Evolutionary conservation across 2,888 invertebrate genomes (phyloP).

Genomic region (Ormyrus thymus): DNA sequence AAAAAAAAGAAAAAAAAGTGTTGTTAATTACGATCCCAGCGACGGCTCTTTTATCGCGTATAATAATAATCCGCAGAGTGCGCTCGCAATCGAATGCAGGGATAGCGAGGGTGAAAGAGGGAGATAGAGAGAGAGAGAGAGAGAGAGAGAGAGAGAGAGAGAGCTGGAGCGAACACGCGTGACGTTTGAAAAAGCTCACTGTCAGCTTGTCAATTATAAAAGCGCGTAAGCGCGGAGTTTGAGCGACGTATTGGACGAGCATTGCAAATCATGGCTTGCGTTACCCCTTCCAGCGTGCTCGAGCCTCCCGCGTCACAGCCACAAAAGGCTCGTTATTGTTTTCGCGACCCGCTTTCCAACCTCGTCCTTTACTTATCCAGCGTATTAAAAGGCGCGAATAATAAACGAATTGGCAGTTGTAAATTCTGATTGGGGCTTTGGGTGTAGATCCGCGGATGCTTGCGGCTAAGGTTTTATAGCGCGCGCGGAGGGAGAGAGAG

Average conservation of each 20-base stretch:
- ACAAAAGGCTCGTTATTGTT: constrained; percentile 23
- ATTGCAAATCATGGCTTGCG: constrained; percentile 12
- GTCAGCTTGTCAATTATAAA: constrained; percentile 50
- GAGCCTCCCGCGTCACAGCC: neutral
- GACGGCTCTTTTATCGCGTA: too few species aligned
- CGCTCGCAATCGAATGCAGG: neutral
- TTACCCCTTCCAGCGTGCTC: neutral
- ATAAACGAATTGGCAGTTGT: neutral
- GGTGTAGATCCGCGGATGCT: neutral
- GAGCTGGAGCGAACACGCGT: neutral
- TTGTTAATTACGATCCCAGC: too few species aligned
- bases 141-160: neutral
- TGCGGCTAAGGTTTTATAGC: neutral
- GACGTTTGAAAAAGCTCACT: constrained; percentile 42
- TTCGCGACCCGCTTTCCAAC: too few species aligned
- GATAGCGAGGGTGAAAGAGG: neutral
- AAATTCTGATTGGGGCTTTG: constrained; percentile 23
- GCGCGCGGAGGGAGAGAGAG: too few species aligned
- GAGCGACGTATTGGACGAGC: constrained; percentile 38
- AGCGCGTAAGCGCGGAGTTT: constrained; percentile 26
- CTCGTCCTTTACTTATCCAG: too few species aligned
- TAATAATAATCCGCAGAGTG: too few species aligned
- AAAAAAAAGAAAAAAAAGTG: too few species aligned
- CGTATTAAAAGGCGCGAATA: too few species aligned
- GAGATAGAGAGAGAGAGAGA: neutral